Percentiles rank a stretch among this genome's conserved stretches.
Evolutionary conservation across 2,113 vertebrate species (phyloP).

Genomic region (Podarcis raffonei): DNA sequence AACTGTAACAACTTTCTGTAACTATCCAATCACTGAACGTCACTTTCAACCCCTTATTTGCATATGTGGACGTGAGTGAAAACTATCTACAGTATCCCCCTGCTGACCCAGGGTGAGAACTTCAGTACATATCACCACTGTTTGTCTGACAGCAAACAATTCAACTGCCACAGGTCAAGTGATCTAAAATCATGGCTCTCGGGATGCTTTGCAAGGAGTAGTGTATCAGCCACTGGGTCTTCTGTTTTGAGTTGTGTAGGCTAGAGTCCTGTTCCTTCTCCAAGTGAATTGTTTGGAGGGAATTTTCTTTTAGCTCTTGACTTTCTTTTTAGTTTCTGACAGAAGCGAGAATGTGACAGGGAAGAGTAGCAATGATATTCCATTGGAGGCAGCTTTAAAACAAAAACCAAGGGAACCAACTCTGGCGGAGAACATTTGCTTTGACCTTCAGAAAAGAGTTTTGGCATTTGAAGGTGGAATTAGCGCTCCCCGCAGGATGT

Average conservation of each 20-base stretch:
- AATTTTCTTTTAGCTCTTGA: background rate
- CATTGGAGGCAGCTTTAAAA: background rate
- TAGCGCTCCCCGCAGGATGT: background rate
- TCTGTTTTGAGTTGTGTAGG: background rate
- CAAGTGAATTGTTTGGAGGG: accelerated
- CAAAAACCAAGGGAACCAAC: background rate
- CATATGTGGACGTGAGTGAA: too few relatives aligned
- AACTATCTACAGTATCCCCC: too few relatives aligned
- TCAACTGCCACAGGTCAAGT: background rate
- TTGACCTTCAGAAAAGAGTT: constrained; percentile 19
- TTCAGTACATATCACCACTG: background rate
- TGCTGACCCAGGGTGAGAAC: too few relatives aligned
- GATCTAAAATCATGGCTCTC: constrained; percentile 3
- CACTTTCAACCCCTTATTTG: too few relatives aligned
- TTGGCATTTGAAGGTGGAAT: constrained; percentile 28
- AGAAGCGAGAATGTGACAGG: constrained; percentile 1
- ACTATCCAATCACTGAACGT: too few relatives aligned
- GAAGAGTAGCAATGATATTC: background rate
- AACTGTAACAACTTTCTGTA: too few relatives aligned
- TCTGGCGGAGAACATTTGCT: constrained; percentile 10
- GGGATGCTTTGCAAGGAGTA: background rate
- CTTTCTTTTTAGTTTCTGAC: background rate
- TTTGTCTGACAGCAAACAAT: background rate
- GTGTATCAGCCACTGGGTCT: background rate
- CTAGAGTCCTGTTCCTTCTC: background rate